Percentiles rank a stretch among this genome's conserved stretches.
These are phyloP conservation scores for Scleropages formosus DNA, from an alignment of 2,797 vertebrate species.

Conservation along the genomic window DNA sequence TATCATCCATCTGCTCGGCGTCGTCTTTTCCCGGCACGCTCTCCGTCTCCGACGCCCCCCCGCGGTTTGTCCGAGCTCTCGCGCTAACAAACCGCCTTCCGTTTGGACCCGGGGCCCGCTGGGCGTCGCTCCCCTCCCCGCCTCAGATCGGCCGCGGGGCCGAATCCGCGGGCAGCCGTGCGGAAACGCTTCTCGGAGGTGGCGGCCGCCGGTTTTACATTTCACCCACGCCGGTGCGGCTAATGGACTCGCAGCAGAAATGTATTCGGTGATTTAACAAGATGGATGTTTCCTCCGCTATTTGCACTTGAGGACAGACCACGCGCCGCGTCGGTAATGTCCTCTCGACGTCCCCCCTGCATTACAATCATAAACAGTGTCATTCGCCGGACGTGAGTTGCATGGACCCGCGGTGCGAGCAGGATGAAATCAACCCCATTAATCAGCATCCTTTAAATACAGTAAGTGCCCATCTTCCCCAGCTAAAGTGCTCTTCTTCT, in stretches of 20 bases:
- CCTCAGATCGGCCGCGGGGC: neutral
- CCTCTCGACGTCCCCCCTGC: constrained; percentile 36
- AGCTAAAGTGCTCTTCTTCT: constrained; percentile 36
- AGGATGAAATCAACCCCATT: constrained; percentile 43
- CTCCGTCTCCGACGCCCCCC: neutral
- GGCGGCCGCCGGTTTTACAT: constrained; percentile 26
- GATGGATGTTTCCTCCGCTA: constrained; percentile 47
- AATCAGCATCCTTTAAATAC: constrained; percentile 44
- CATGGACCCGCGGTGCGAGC: constrained; percentile 42
- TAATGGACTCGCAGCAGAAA: constrained; percentile 48
- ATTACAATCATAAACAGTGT: constrained; percentile 49
- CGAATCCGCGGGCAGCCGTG: constrained; percentile 31
- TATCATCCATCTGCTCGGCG: neutral
- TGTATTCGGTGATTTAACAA: constrained; percentile 43
- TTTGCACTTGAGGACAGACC: constrained; percentile 43
- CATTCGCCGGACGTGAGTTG: constrained; percentile 47
- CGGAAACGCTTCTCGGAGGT: constrained; percentile 33
- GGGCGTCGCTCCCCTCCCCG: neutral
- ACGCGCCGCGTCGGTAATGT: constrained; percentile 39
- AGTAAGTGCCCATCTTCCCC: constrained; percentile 41
- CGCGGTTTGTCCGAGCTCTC: neutral
- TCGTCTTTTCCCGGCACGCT: neutral
- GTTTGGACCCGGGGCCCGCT: neutral
- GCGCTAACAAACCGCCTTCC: neutral
- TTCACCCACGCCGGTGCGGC: constrained; percentile 39